phyloP scores from a whole-genome alignment of 2,888 invertebrate species.

The Nycteola revayana region DNA sequence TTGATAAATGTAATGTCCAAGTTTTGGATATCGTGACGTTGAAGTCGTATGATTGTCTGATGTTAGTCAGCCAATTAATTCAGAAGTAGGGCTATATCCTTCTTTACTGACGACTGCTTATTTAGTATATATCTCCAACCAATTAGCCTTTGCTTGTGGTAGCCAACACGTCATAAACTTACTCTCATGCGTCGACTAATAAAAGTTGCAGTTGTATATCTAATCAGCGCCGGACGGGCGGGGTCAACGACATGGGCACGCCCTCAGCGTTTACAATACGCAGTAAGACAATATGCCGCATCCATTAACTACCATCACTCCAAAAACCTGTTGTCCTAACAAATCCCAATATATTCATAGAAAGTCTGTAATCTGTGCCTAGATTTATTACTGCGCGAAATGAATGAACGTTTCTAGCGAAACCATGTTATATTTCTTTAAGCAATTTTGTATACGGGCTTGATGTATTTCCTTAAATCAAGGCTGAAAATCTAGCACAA shows the following conservation, averaged over 20 bases:
- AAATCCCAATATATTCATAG: no score
- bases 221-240: constrained; percentile 52
- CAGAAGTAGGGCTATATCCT: no score
- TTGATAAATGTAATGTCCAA: no score
- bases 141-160: no score
- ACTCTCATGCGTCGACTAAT: constrained; percentile 33
- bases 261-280: constrained; percentile 33
- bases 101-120: no score
- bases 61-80: no score
- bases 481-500: constrained; percentile 20
- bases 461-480: constrained; percentile 9
- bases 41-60: no score
- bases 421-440: constrained; percentile 5
- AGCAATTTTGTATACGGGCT: constrained; percentile 1
- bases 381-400: no score
- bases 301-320: constrained; percentile 3
- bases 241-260: constrained; percentile 51
- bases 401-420: no score
- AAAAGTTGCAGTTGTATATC: constrained; percentile 52
- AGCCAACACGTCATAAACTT: constrained; percentile 17
- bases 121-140: no score
- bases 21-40: no score
- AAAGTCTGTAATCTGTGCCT: no score
- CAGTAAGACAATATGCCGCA: constrained; percentile 29
- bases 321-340: constrained; percentile 8